Conservation (phyloP, 1,140 invertebrate species). For the Drosophila sulfurigaster region DNA sequence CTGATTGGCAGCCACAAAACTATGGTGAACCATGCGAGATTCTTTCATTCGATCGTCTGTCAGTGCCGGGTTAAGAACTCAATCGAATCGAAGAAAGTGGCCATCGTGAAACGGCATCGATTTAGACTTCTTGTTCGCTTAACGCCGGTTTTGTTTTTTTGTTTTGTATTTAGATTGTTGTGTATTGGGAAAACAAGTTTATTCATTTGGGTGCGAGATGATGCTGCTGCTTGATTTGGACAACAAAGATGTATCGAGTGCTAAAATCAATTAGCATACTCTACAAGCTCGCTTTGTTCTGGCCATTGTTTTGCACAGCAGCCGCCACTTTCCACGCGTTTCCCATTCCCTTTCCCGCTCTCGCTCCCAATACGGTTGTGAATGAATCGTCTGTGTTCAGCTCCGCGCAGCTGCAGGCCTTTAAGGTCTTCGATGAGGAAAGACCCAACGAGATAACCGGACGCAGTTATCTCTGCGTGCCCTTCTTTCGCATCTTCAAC, state of each 20-base stretch:
- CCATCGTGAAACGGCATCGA: slow-evolving; percentile 26
- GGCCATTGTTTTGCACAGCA: slow-evolving; percentile 35
- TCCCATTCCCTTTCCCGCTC: neutral
- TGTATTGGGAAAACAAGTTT: slow-evolving; percentile 66
- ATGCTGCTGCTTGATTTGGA: slow-evolving; percentile 50
- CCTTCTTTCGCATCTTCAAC: slow-evolving; percentile 72
- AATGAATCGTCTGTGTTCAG: slow-evolving; percentile 65
- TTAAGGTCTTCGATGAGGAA: slow-evolving; percentile 66
- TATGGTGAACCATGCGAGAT: slow-evolving; percentile 60
- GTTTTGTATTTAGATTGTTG: too few species aligned
- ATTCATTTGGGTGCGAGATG: slow-evolving; percentile 52
- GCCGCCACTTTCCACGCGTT: neutral
- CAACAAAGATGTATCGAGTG: slow-evolving; percentile 77
- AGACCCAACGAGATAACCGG: slow-evolving; percentile 44
- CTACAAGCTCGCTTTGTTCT: slow-evolving; percentile 42
- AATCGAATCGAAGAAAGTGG: slow-evolving; percentile 24
- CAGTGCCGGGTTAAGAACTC: slow-evolving; percentile 63
- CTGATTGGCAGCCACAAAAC: slow-evolving; percentile 58
- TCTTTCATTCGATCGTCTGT: slow-evolving; percentile 72
- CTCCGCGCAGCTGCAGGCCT: slow-evolving; percentile 57
- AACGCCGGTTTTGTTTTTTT: neutral
- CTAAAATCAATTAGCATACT: slow-evolving; percentile 83
- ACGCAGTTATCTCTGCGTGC: slow-evolving; percentile 77
- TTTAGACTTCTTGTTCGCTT: slow-evolving; percentile 34
- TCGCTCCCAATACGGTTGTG: slow-evolving; percentile 15